Percentiles rank a stretch among this genome's conserved stretches.
These are phyloP conservation scores for Meteorus sp. DNA, from an alignment of 1,140 invertebrate genomes.

Conservation along the genomic window DNA sequence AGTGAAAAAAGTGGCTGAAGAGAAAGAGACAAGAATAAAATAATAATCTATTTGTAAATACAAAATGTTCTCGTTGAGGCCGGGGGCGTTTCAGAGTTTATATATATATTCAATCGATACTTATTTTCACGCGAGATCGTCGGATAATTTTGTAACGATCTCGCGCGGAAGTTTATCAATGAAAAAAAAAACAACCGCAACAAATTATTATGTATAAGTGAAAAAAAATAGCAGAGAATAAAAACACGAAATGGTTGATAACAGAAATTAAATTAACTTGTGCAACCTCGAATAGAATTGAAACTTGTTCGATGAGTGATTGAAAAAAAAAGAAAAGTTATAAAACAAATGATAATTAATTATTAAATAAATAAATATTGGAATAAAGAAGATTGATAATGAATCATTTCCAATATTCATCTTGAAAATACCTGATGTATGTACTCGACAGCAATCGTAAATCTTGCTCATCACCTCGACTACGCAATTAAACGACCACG, in stretches of 20 bases:
- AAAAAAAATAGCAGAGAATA: neutral
- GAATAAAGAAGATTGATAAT: slow-evolving; percentile 1
- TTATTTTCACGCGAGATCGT: neutral
- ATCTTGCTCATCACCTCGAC: slow-evolving; percentile 25
- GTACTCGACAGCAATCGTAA: slow-evolving; percentile 38
- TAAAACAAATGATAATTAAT: slow-evolving; percentile 6
- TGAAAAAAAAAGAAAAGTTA: slow-evolving; percentile 15
- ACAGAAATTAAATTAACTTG: no score
- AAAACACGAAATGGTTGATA: slow-evolving; percentile 2
- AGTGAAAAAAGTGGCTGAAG: neutral
- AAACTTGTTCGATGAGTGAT: slow-evolving; percentile 55
- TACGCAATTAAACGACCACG: no score
- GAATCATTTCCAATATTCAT: slow-evolving; percentile 8
- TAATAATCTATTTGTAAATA: neutral
- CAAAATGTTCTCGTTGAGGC: slow-evolving; percentile 19
- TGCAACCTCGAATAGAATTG: slow-evolving; percentile 50
- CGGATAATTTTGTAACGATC: neutral
- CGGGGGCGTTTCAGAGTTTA: slow-evolving; percentile 36
- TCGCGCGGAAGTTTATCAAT: neutral
- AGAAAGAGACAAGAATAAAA: slow-evolving; percentile 7
- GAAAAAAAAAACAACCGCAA: neutral
- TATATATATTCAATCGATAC: neutral
- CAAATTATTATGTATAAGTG: neutral
- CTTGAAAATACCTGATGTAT: slow-evolving; percentile 32
- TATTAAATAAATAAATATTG: slow-evolving; percentile 10